Evolutionary conservation across 2,113 vertebrate genomes (phyloP).

Genomic region (Macaca mulatta): DNA sequence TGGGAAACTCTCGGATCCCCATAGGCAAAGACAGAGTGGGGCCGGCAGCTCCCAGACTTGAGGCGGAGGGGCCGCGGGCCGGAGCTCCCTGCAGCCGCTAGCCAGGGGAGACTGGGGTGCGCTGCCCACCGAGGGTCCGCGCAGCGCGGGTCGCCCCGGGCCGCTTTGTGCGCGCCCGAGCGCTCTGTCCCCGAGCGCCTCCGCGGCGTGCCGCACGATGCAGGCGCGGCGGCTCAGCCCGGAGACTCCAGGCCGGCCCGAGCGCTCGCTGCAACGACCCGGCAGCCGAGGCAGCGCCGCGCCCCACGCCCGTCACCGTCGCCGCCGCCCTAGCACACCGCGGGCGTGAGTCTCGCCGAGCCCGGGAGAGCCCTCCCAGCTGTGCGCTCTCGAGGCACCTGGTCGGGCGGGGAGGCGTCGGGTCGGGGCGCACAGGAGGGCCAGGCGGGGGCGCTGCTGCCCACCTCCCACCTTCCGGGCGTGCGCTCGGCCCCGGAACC

Average conservation of each 20-base stretch:
- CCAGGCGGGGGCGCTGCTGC: constrained; percentile 59
- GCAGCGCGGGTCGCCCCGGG: not conserved
- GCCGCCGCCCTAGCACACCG: not conserved
- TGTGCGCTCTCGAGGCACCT: constrained; percentile 12
- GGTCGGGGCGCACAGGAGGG: not conserved
- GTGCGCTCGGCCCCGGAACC: not conserved
- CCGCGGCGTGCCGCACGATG: not conserved
- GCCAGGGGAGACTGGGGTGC: not conserved
- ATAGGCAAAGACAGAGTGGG: constrained; percentile 78
- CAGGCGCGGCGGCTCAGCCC: not conserved
- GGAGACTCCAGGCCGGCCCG: not conserved
- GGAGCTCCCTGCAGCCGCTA: constrained; percentile 52
- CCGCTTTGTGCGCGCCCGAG: constrained; percentile 1
- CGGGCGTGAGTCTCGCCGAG: not conserved
- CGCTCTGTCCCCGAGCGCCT: not conserved
- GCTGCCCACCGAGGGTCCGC: not conserved
- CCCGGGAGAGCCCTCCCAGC: not conserved
- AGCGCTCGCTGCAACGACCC: not conserved
- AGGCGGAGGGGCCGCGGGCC: constrained; percentile 59
- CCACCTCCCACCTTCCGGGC: not conserved
- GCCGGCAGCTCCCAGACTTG: constrained; percentile 79
- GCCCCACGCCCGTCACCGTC: not conserved
- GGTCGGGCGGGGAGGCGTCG: not conserved
- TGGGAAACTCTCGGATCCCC: constrained; percentile 86
- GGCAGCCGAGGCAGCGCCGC: not conserved